A percentile compares a stretch with the other conserved stretches of the same genome.
Evolutionary conservation across 2,888 invertebrate species (phyloP).

Genomic region (Drosophila tripunctata): DNA sequence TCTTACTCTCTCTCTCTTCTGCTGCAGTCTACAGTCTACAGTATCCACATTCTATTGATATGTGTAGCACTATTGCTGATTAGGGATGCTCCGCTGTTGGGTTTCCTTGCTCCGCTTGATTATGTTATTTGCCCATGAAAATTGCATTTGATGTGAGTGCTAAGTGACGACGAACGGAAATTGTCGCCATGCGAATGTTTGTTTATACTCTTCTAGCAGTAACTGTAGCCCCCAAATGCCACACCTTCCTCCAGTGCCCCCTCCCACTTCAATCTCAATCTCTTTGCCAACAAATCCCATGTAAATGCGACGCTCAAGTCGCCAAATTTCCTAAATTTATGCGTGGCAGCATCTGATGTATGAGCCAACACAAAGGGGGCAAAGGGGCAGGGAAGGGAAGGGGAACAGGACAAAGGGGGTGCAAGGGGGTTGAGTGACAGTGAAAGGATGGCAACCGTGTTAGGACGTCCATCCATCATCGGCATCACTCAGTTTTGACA

Average conservation of each 20-base stretch:
- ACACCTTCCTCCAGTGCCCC: not conserved
- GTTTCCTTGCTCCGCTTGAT: conserved; percentile 45
- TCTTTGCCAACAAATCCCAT: conserved; percentile 52
- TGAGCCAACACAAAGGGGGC: conserved; percentile 35
- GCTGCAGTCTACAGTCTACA: not conserved
- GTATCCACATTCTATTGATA: too few relatives aligned
- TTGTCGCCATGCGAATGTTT: conserved; percentile 72
- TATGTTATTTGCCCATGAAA: conserved; percentile 75
- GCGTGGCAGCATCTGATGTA: conserved; percentile 72
- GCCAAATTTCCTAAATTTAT: conserved; percentile 70
- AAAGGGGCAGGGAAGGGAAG: not conserved
- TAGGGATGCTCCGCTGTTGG: not conserved
- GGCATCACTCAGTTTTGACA: conserved; percentile 82
- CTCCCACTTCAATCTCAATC: conserved; percentile 2
- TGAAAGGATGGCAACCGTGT: conserved; percentile 29
- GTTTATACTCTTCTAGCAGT: conserved; percentile 31
- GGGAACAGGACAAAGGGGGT: too few relatives aligned
- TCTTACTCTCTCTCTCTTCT: not conserved
- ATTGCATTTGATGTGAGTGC: conserved; percentile 73
- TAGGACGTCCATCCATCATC: conserved; percentile 75
- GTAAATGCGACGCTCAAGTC: conserved; percentile 68
- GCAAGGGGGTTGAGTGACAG: conserved; percentile 1
- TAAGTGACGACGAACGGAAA: conserved; percentile 77
- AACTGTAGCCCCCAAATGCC: not conserved
- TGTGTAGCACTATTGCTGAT: conserved; percentile 1